Conservation (phyloP, 2,888 invertebrate genomes). For the Leptopilina myrica region DNA sequence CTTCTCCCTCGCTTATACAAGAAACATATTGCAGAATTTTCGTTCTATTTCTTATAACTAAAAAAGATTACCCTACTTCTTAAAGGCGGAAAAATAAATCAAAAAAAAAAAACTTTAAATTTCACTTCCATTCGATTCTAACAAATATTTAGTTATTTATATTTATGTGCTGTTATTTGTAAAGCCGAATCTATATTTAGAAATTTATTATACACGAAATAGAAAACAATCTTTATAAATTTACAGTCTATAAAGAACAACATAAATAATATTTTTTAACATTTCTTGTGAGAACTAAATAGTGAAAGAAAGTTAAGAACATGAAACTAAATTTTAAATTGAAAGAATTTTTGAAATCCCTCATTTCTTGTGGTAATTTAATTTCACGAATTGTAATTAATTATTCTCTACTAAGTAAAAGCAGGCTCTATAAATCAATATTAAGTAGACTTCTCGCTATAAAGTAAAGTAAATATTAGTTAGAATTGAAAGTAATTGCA, state of each 20-base stretch:
- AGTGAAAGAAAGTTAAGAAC: too few relatives aligned
- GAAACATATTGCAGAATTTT: conserved; percentile 15
- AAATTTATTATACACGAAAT: too few relatives aligned
- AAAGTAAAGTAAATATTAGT: neutral
- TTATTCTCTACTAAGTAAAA: neutral
- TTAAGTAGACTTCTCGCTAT: neutral
- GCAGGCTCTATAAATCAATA: neutral
- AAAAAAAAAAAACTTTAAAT: neutral
- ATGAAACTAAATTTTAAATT: too few relatives aligned
- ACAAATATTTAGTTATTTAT: conserved; percentile 1
- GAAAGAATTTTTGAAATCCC: too few relatives aligned
- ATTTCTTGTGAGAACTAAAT: too few relatives aligned
- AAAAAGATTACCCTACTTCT: conserved; percentile 1
- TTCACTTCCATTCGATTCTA: neutral
- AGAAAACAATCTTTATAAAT: too few relatives aligned
- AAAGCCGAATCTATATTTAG: neutral
- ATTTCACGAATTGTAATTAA: neutral
- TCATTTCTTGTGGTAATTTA: neutral
- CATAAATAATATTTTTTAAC: too few relatives aligned
- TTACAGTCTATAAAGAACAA: too few relatives aligned
- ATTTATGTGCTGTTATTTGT: neutral
- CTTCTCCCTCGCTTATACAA: neutral
- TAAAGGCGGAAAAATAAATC: neutral
- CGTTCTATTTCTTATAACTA: neutral
- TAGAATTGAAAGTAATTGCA: neutral